phyloP scores from a whole-genome alignment of 1,140 invertebrate species.

The Trichoplusia ni region DNA sequence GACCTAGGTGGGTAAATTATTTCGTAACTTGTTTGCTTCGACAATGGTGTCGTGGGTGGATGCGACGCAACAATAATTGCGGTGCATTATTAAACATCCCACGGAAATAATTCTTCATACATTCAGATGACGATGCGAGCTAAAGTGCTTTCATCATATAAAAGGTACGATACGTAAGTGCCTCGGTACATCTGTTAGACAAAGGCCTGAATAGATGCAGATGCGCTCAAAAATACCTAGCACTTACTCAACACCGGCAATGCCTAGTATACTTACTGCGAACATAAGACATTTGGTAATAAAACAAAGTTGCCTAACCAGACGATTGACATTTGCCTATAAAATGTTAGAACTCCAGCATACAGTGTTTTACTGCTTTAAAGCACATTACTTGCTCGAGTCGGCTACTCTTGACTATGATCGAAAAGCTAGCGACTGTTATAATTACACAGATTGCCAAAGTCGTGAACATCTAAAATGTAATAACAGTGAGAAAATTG shows the following conservation, averaged over 20 bases:
- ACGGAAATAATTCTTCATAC: background rate
- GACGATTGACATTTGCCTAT: slow-evolving; percentile 68
- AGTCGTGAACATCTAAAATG: background rate
- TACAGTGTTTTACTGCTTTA: slow-evolving; percentile 40
- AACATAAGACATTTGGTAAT: slow-evolving; percentile 64
- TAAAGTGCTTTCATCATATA: too few species aligned
- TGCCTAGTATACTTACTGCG: slow-evolving; percentile 37
- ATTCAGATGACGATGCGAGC: background rate
- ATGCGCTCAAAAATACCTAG: slow-evolving; percentile 52
- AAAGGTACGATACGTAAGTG: background rate
- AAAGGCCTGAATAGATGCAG: slow-evolving; percentile 44
- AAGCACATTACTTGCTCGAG: too few species aligned
- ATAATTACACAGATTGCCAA: background rate
- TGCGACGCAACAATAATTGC: background rate
- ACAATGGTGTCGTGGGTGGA: background rate
- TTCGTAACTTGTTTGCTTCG: background rate
- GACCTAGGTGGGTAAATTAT: background rate
- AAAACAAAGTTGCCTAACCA: slow-evolving; percentile 62
- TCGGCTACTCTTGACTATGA: too few species aligned
- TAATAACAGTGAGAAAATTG: slow-evolving; percentile 58
- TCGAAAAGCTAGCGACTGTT: too few species aligned
- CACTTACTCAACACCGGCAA: slow-evolving; percentile 55
- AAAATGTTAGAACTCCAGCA: slow-evolving; percentile 41
- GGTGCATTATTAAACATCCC: background rate
- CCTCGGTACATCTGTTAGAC: slow-evolving; percentile 29